These are phyloP conservation scores for Drosophila paulistorum DNA, from an alignment of 1,140 invertebrate genomes.

Conservation along the genomic window DNA sequence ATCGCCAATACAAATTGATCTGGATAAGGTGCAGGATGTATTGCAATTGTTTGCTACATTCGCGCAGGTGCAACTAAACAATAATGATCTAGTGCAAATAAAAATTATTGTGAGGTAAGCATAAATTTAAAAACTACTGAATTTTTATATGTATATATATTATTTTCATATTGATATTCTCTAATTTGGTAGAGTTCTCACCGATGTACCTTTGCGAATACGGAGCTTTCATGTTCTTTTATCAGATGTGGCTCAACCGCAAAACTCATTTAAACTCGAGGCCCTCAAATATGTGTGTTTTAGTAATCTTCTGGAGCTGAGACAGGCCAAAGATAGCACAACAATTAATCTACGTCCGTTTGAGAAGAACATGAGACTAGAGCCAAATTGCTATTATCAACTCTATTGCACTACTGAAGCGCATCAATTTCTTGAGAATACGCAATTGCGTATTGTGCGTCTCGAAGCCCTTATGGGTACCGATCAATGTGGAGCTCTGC, in stretches of 20 bases:
- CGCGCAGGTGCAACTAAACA: conserved; percentile 84
- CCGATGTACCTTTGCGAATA: conserved; percentile 77
- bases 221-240: conserved; percentile 66
- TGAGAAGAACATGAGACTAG: conserved; percentile 71
- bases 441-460: conserved; percentile 70
- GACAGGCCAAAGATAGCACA: conserved; percentile 33
- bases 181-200: conserved; percentile 55
- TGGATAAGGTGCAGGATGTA: conserved; percentile 85
- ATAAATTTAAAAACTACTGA: no score
- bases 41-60: conserved; percentile 85
- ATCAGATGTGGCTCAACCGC: conserved; percentile 65
- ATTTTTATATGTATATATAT: no score
- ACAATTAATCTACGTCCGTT: conserved; percentile 25
- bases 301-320: conserved; percentile 54
- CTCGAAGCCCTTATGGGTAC: conserved; percentile 78
- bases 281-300: conserved; percentile 66
- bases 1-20: conserved; percentile 84
- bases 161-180: no score
- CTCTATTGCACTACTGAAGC: conserved; percentile 70
- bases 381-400: conserved; percentile 72
- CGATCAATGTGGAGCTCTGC: conserved; percentile 64
- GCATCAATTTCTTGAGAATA: conserved; percentile 79
- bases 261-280: conserved; percentile 67
- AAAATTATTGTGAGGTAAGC: conserved; percentile 84
- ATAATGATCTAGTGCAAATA: conserved; percentile 84